Evolutionary conservation across 2,888 invertebrate genomes (phyloP), one percentile per base, ranked within the genome.

Genomic region (Meiosimyza platycephala): DNA sequence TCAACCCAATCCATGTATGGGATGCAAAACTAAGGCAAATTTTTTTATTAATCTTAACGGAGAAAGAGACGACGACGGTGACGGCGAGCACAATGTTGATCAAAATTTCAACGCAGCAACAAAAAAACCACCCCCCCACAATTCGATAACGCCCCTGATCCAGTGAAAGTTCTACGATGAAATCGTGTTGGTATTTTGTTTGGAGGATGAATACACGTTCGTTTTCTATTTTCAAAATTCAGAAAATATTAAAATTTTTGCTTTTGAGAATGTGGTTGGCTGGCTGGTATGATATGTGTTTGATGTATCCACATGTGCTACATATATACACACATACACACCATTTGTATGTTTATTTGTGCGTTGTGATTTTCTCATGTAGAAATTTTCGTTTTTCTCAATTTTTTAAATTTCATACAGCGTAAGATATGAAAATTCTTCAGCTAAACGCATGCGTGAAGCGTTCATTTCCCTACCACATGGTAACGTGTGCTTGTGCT

Each of bases 1-100:
- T 83, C 82, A 80, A 83, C 81, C 82, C 84, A 82, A 84, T 83
- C 85, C 86, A 86, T 86, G 87, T 86, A 86, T 86, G 86, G 83
- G 85, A 85, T 86, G 85, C 82, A 83, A 79, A 78, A 82, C 82
- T 79, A 81, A 81, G 79, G 80, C 79, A 60, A 40, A 47, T 47
- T 22, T 63, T 66, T 71, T 74, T 63, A 16, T 48, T 71, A 64
- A 65, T 73, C 70, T 51, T 71, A 68, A 67, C 68, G 62, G 71
- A 67, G 72, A 64, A 67, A 40, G 48, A 55, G 54, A 47, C 22
- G 57, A 28, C 57, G 15, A 28, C 22, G 57, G 48, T 50, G 68
- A n/a, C 18, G 28, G 60, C 68, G 76, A 75, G 74, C 65, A 48
- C 64, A 72, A 62, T 15, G 62, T 60, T 68, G 57, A n/a, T 51